phyloP scores from a whole-genome alignment of 2,113 vertebrate genomes.

The Castor canadensis region DNA sequence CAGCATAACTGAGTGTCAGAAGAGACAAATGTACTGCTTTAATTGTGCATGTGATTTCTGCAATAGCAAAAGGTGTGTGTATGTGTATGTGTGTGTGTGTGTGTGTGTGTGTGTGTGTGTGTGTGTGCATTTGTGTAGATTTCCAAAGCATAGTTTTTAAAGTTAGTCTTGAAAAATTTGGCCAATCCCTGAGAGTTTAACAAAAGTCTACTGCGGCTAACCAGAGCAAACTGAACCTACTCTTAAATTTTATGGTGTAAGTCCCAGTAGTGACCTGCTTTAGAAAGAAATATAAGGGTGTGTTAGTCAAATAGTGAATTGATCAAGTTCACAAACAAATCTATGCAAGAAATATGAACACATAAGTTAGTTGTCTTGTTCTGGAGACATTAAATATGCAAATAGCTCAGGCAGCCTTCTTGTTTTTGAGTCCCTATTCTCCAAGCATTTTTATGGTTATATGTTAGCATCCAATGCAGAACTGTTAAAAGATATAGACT shows the following conservation, averaged over 20 bases:
- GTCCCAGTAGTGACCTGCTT: not conserved
- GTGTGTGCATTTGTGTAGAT: not conserved
- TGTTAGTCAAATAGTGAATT: not conserved
- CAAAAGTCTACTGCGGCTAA: not conserved
- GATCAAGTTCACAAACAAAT: not conserved
- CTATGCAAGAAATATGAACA: not conserved
- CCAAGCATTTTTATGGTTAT: slow-evolving; percentile 16
- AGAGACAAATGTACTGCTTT: not conserved
- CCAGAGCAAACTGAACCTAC: not conserved
- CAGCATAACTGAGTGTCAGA: not conserved
- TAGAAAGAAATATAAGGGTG: not conserved
- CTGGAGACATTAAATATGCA: not conserved
- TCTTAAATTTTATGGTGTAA: not conserved
- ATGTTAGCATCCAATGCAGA: not conserved
- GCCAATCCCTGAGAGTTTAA: not conserved
- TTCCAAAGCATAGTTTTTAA: not conserved
- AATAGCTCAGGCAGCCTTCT: not conserved
- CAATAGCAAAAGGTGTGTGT: not conserved
- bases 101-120: not conserved
- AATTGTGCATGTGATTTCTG: not conserved
- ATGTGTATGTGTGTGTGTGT: not conserved
- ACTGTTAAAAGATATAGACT: not conserved
- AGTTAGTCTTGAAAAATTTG: not conserved
- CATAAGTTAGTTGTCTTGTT: not conserved
- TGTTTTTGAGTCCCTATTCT: not conserved